Evolutionary conservation across 2,888 invertebrate species (phyloP).

Genomic region (Frankliniella fusca): DNA sequence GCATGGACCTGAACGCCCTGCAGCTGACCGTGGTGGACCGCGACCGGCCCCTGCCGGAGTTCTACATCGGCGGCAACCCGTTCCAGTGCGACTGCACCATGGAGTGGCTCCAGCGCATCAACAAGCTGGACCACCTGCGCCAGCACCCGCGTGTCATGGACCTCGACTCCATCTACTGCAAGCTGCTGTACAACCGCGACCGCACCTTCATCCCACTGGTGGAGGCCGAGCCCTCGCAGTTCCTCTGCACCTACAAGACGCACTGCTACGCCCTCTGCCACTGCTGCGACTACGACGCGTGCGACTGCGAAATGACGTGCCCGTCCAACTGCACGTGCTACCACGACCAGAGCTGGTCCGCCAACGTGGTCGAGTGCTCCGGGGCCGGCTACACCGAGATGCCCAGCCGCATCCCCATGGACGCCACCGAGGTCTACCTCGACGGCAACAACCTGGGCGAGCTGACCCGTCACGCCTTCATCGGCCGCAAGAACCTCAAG

Average conservation of each 20-base stretch:
- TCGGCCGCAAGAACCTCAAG: constrained; percentile 84
- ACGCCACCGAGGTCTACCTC: constrained; percentile 89
- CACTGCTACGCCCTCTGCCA: constrained; percentile 93
- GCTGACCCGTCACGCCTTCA: constrained; percentile 82
- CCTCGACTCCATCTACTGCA: constrained; percentile 83
- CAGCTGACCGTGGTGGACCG: constrained; percentile 75
- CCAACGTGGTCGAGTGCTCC: constrained; percentile 89
- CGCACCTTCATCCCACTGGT: constrained; percentile 78
- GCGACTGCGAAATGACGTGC: constrained; percentile 96
- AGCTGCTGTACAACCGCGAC: constrained; percentile 77
- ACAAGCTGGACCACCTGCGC: constrained; percentile 73
- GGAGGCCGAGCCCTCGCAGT: constrained; percentile 82
- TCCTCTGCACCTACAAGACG: constrained; percentile 85
- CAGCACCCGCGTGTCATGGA: constrained; percentile 90
- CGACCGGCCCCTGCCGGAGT: constrained; percentile 73
- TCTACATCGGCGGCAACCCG: constrained; percentile 91
- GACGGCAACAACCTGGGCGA: constrained; percentile 88
- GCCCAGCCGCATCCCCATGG: constrained; percentile 88
- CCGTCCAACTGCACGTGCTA: constrained; percentile 91
- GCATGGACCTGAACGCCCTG: constrained; percentile 84
- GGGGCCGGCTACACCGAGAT: constrained; percentile 73
- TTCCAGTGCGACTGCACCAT: constrained; percentile 93
- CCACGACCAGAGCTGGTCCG: constrained; percentile 89
- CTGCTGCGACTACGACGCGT: constrained; percentile 94
- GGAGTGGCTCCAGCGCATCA: constrained; percentile 91